Percentiles rank a stretch among this genome's conserved stretches.
Conservation (phyloP, 2,797 vertebrate species). For the Chiroxiphia lanceolata region DNA sequence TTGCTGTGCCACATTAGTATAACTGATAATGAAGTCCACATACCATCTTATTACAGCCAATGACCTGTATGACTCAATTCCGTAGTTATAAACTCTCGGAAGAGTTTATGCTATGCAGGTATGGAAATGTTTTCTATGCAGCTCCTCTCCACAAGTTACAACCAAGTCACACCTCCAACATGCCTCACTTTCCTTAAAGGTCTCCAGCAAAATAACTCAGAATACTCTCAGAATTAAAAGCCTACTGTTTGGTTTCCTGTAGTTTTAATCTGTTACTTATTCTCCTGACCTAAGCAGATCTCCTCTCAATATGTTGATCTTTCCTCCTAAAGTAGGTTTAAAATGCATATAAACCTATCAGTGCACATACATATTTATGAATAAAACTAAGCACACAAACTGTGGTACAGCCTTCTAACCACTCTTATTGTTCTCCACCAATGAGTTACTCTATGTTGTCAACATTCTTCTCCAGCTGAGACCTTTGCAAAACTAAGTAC, state of each 20-base stretch:
- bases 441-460: not conserved
- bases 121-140: not conserved
- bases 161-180: not conserved
- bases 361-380: not conserved
- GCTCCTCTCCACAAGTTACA: not conserved
- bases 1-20: not conserved
- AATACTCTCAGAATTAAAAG: not conserved
- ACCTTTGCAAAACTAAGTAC: not conserved
- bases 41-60: not conserved
- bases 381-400: not conserved
- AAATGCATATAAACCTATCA: not conserved
- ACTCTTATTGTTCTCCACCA: not conserved
- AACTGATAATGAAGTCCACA: not conserved
- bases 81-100: not conserved
- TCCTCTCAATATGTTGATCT: not conserved
- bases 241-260: not conserved
- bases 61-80: not conserved
- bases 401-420: not conserved
- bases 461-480: not conserved
- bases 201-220: not conserved
- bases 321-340: not conserved
- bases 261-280: not conserved
- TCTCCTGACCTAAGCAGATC: not conserved
- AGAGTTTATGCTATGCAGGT: not conserved
- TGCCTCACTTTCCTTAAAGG: not conserved